Percentiles rank a stretch among this genome's conserved stretches.
These are phyloP conservation scores for Gryllus bimaculatus DNA, from an alignment of 1,140 invertebrate genomes.

Conservation along the genomic window DNA sequence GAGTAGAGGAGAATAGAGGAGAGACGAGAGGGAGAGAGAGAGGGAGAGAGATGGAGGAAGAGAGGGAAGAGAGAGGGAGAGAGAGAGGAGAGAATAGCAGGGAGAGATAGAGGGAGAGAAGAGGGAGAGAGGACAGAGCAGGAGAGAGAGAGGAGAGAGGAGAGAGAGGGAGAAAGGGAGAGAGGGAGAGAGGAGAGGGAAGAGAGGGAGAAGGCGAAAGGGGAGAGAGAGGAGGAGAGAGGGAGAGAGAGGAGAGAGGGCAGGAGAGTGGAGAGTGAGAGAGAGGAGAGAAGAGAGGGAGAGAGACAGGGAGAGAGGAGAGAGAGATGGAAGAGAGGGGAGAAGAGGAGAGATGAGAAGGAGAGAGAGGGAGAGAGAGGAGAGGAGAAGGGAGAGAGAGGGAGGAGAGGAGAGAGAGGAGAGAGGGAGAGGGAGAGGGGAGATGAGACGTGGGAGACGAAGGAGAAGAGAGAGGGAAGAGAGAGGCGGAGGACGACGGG, in stretches of 20 bases:
- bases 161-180: background rate
- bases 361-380: background rate
- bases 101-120: too few relatives aligned
- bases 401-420: background rate
- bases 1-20: too few relatives aligned
- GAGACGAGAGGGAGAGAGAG: too few relatives aligned
- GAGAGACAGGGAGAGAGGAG: background rate
- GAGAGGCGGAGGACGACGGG: background rate
- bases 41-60: too few relatives aligned
- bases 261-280: background rate
- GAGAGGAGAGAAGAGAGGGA: background rate
- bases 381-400: background rate
- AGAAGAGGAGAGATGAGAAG: background rate
- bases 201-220: too few relatives aligned
- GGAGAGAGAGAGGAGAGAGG: background rate
- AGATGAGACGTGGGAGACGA: background rate
- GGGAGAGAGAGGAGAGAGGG: background rate
- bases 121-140: too few relatives aligned
- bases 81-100: too few relatives aligned
- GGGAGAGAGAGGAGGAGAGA: background rate
- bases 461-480: background rate
- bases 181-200: background rate
- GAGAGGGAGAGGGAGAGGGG: too few relatives aligned
- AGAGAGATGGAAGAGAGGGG: background rate
- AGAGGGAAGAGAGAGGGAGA: too few relatives aligned